phyloP scores from a whole-genome alignment of 2,888 invertebrate species.

The Macroteleia sp. region DNA sequence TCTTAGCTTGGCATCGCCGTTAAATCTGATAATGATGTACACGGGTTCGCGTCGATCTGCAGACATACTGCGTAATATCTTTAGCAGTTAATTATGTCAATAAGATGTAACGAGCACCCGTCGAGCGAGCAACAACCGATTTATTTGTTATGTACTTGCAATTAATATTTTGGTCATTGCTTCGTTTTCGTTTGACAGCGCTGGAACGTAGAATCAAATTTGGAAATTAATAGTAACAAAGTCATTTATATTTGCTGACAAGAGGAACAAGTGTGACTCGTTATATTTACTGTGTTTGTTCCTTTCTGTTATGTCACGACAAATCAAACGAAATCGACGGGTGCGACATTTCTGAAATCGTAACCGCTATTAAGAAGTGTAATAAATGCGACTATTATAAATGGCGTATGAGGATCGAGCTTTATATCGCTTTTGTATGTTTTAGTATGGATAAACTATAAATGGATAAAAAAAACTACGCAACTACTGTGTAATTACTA shows the following conservation, averaged over 20 bases:
- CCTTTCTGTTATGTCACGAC: neutral
- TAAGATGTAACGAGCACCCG: slow-evolving; percentile 55
- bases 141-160: neutral
- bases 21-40: slow-evolving; percentile 43
- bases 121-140: slow-evolving; percentile 10
- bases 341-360: slow-evolving; percentile 53
- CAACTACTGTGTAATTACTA: slow-evolving; percentile 74
- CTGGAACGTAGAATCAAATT: neutral
- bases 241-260: slow-evolving; percentile 10
- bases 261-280: neutral
- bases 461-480: slow-evolving; percentile 75
- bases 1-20: slow-evolving; percentile 36
- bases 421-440: slow-evolving; percentile 83
- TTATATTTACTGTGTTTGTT: slow-evolving; percentile 1
- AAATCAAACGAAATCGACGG: slow-evolving; percentile 47
- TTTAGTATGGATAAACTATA: slow-evolving; percentile 80
- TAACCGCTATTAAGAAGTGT: slow-evolving; percentile 70
- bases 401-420: slow-evolving; percentile 82
- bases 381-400: slow-evolving; percentile 65
- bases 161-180: slow-evolving; percentile 15
- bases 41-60: slow-evolving; percentile 64
- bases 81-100: slow-evolving; percentile 60
- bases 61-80: slow-evolving; percentile 62
- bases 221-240: neutral
- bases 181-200: slow-evolving; percentile 2